These are phyloP conservation scores for Brachionus asplanchnoidis DNA, from an alignment of 1,140 invertebrate species.

Conservation along the genomic window DNA sequence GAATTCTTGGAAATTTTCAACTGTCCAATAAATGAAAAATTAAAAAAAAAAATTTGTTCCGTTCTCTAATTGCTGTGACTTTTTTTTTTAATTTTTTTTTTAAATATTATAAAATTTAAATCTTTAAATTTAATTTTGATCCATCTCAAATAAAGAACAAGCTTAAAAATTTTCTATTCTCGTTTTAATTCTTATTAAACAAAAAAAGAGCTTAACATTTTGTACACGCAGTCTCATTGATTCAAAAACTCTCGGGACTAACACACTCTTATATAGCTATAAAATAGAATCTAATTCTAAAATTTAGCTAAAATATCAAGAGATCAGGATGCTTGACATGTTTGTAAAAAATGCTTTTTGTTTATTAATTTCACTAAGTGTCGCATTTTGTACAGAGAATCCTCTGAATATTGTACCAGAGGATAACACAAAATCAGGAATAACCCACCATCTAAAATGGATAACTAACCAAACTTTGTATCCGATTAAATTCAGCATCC, in stretches of 20 bases:
- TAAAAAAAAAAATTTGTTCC: background rate
- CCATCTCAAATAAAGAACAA: background rate
- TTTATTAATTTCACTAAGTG: background rate
- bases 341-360: background rate
- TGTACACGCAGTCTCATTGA: background rate
- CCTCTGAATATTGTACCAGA: background rate
- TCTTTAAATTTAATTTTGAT: background rate
- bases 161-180: background rate
- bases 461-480: conserved; percentile 15
- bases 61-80: background rate
- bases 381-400: background rate
- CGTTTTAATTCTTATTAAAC: background rate
- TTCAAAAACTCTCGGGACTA: background rate
- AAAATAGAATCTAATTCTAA: background rate
- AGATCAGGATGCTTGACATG: background rate
- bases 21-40: background rate
- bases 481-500: background rate
- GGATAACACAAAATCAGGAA: background rate
- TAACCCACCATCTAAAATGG: background rate
- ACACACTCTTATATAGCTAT: background rate
- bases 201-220: background rate
- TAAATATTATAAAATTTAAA: background rate
- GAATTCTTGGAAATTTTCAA: background rate
- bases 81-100: background rate
- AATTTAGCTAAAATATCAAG: background rate